Conservation (phyloP, 64 coral and sea anemone species). For the Platygyra sinensis region DNA sequence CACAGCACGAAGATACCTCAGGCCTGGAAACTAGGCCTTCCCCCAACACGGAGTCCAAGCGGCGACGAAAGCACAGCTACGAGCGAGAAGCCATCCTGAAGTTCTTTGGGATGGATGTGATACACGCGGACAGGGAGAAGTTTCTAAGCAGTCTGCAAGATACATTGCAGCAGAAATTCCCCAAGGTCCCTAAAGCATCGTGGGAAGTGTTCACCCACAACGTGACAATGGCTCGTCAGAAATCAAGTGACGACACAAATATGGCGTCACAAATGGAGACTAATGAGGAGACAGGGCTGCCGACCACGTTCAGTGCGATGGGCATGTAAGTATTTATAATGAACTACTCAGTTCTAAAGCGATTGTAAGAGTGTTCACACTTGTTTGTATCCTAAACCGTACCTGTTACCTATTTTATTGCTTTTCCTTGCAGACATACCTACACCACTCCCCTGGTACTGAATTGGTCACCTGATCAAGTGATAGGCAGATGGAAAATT, state of each 20-base stretch:
- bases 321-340: conserved; percentile 29
- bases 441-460: conserved; percentile 56
- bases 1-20: conserved; percentile 4
- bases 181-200: conserved; percentile 80
- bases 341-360: too few species aligned
- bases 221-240: conserved; percentile 36
- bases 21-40: neutral
- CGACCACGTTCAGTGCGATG: conserved; percentile 36
- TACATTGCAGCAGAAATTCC: conserved; percentile 79
- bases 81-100: conserved; percentile 50
- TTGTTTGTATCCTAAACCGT: too few species aligned
- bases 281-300: conserved; percentile 43
- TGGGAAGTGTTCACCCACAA: conserved; percentile 82
- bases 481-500: conserved; percentile 78
- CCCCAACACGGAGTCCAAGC: neutral
- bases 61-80: conserved; percentile 45
- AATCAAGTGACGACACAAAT: conserved; percentile 48
- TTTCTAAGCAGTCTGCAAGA: conserved; percentile 79
- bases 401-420: neutral
- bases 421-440: conserved; percentile 20
- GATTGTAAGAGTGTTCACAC: too few species aligned
- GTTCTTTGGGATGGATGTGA: conserved; percentile 86
- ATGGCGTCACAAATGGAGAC: conserved; percentile 11
- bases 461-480: conserved; percentile 73
- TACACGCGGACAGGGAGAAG: conserved; percentile 52